A percentile compares a stretch with the other conserved stretches of the same genome.
Conservation (phyloP, 2,797 vertebrate genomes). For the Tolypeutes matacus region DNA sequence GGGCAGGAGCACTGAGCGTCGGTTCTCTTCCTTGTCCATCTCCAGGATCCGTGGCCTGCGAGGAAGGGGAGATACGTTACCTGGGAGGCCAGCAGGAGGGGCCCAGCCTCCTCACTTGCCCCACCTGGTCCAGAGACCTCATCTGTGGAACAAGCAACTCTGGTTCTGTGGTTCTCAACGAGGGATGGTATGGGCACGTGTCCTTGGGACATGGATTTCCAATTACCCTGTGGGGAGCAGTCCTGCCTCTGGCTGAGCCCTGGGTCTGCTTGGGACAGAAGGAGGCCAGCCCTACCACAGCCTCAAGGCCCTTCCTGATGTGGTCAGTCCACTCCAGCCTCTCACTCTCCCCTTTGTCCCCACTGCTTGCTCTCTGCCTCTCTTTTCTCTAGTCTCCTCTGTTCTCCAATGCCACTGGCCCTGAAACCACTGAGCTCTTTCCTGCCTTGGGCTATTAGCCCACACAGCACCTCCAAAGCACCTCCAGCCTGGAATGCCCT, state of each 20-base stretch:
- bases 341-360: not conserved
- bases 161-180: not conserved
- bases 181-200: not conserved
- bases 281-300: not conserved
- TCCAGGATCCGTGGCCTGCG: constrained; percentile 96
- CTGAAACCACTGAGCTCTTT: not conserved
- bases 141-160: not conserved
- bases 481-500: not conserved
- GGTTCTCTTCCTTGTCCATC: constrained; percentile 99
- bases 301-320: not conserved
- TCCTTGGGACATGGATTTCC: not conserved
- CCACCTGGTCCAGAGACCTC: not conserved
- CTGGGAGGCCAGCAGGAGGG: not conserved
- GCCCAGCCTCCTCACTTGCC: not conserved
- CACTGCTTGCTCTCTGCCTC: not conserved
- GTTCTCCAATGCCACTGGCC: not conserved
- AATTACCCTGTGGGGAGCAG: not conserved
- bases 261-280: not conserved
- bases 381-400: not conserved
- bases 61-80: not conserved
- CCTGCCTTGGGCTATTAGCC: not conserved
- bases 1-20: constrained; percentile 93
- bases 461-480: not conserved
- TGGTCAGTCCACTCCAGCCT: not conserved
- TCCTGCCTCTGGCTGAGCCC: not conserved